phyloP scores from a whole-genome alignment of 1,140 invertebrate genomes.

The Bradynema listronoti region DNA sequence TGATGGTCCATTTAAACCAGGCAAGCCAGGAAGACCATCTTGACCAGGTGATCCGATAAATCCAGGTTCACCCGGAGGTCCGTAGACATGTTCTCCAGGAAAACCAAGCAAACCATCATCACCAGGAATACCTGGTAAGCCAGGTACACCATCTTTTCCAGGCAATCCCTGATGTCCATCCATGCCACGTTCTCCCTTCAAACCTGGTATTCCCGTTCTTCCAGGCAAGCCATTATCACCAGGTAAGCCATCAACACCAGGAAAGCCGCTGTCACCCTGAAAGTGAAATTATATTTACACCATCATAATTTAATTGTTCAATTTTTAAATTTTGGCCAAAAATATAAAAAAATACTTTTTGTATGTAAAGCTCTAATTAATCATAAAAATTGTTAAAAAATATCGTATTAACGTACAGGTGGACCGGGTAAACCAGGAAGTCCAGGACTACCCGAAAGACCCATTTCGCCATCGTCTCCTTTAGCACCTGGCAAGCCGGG shows the following conservation, averaged over 20 bases:
- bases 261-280: conserved; percentile 60
- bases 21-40: conserved; percentile 60
- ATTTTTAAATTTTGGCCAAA: too few relatives aligned
- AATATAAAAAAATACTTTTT: too few relatives aligned
- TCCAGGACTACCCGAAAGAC: conserved; percentile 26
- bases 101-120: conserved; percentile 13
- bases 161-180: conserved; percentile 24
- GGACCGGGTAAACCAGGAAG: conserved; percentile 37
- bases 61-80: conserved; percentile 13
- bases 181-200: conserved; percentile 24
- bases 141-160: conserved; percentile 11
- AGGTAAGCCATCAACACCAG: conserved; percentile 31
- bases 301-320: too few relatives aligned
- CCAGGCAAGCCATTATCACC: conserved; percentile 21
- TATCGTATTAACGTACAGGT: conserved; percentile 43
- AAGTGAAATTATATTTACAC: too few relatives aligned
- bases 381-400: conserved; percentile 17
- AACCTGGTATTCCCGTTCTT: conserved; percentile 26
- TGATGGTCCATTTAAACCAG: conserved; percentile 56
- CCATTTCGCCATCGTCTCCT: conserved; percentile 25
- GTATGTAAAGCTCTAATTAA: conserved; percentile 10
- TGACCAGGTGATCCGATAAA: conserved; percentile 19
- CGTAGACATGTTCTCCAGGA: conserved; percentile 10
- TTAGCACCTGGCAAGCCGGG: conserved; percentile 19
- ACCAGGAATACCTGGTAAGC: conserved; percentile 12